A percentile compares a stretch with the other conserved stretches of the same genome.
phyloP scores from a whole-genome alignment of 2,797 vertebrate genomes.

The Simalia tracyae region DNA sequence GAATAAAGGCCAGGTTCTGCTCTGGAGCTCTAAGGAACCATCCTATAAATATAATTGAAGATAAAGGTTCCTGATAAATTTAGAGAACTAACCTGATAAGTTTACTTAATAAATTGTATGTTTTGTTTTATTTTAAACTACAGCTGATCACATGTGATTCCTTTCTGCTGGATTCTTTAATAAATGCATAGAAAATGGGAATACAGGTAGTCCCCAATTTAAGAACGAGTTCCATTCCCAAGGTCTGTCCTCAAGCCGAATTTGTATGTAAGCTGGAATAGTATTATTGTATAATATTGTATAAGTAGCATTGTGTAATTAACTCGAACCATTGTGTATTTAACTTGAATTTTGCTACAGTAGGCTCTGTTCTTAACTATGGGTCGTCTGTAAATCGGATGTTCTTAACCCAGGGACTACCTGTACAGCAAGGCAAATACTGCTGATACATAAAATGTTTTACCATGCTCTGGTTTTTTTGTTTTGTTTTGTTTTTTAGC shows the following conservation, averaged over 20 bases:
- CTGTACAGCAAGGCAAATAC: not conserved
- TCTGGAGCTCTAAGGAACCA: not conserved
- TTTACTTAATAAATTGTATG: not conserved
- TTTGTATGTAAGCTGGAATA: no score
- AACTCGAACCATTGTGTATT: no score
- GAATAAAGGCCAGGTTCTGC: not conserved
- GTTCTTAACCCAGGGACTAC: no score
- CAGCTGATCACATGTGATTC: not conserved
- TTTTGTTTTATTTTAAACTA: not conserved
- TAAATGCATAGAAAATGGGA: not conserved
- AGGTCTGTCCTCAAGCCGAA: no score
- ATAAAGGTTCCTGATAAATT: not conserved
- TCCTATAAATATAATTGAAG: not conserved
- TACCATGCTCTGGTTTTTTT: not conserved
- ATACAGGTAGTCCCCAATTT: not conserved
- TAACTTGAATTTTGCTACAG: no score
- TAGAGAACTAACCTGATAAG: not conserved
- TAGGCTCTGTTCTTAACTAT: no score
- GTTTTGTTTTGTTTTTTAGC: not conserved
- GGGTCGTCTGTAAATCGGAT: no score
- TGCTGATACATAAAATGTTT: not conserved
- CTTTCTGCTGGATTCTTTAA: not conserved
- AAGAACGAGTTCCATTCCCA: no score
- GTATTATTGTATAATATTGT: no score
- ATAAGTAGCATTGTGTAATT: no score